Base-by-base conservation (phyloP, 1,140 invertebrate species). In the Saccostrea cuccullata region DNA sequence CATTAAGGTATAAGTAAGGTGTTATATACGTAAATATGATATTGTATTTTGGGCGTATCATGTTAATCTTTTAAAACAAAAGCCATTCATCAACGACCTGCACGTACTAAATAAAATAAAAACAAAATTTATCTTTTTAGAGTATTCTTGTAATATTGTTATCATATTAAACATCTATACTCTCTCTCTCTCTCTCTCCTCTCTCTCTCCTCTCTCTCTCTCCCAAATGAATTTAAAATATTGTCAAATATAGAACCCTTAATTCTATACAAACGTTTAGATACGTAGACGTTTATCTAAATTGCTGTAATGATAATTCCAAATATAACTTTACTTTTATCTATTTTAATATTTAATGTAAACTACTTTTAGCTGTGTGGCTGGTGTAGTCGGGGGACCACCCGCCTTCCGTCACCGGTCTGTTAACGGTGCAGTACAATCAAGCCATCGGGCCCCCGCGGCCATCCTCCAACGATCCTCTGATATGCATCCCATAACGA, bases 381-480 rank as follows among this genome's bases (percentile, higher is more conserved):
- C 70, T 17, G 58, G 17, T 26, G 26, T 26, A 15, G 30, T 77
- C 30, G 11, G 26, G 70, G 70, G 70, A 77, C 70, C 70, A 77
- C 70, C 70, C 70, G 70, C 11, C 26, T 26, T 36, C 23, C 9
- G 9, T 13, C 70, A 77, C 23, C 70, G 70, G 70, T 77, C 70
- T 36, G 12, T 77, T 77, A 30, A 77, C 70, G 30, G 70, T 77
- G 70, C 70, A 77, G 70, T 30, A 77, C 70, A 77, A 77, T 77
- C 70, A 15, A 30, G 30, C 9, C 13, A 30, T 36, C 26, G 30
- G 30, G 13, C 26, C 70, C 70, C 70, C 30, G 30, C 70, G 70
- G 70, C 70, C 70, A 77, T 77, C 70, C 70, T 30, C 70, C 70
- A 36, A 36, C 70, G 70, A 77, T 77, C 26, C 70, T 36, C 12